Evolutionary conservation across 2,888 invertebrate genomes (phyloP), one percentile per base, ranked within the genome.

Genomic region (Caenorhabditis sp.): DNA sequence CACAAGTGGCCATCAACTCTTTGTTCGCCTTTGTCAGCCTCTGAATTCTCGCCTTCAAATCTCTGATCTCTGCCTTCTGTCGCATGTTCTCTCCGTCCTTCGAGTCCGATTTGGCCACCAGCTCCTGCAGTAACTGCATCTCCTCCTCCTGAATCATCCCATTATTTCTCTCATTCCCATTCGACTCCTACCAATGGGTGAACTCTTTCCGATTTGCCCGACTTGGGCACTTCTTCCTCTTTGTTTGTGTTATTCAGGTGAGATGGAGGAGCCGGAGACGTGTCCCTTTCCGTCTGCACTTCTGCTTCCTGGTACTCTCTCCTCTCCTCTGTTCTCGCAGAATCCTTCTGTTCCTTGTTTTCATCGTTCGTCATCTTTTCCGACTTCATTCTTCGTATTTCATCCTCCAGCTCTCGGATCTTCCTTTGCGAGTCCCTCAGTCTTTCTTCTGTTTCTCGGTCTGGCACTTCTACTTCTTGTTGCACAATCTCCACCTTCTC

Each of bases 1-100:
- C 81, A 62, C 83, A 83, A 32, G 83, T 78, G 6, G 50, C 41
- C 24, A 80, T 17, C n/a, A 83, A 58, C 27, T 79, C 76, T 41
- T 78, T 78, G 45, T 82, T 82, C n/a, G 70, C 58, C 30, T 55
- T 71, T 6, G 76, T 71, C 39, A 80, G 43, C 39, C 71, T 39
- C 17, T 65, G 56, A 26, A 76, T 27, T 22, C 80, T 45, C 5
- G 59, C 62, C 32, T 74, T 72, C 52, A 82, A 58, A 43, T 72
- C 65, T n/a, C 78, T 68, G 20, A 81, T 78, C 66, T 81, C 81
- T 6, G 39, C 17, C 20, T 78, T 72, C 32, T 71, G 58, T 41
- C 68, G 45, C 56, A 68, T 20, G 27, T 63, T 45, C 30, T 59
- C 72, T 17, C 63, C 65, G 37, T 70, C 62, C 20, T 58, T 68